phyloP scores from a whole-genome alignment of 2,797 vertebrate species.

The Pterois miles region DNA sequence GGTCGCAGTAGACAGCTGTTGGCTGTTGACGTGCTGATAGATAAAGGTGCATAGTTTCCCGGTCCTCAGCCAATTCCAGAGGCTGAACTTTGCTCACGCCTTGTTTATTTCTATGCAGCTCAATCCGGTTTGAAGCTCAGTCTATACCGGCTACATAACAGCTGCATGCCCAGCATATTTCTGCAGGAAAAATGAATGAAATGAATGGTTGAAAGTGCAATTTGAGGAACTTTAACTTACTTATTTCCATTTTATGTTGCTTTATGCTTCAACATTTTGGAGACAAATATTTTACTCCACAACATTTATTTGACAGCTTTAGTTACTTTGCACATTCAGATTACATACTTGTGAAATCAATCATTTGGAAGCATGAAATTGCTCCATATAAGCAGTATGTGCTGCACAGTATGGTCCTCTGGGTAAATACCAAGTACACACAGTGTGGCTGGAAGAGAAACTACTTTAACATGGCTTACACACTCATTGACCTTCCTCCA shows the following conservation, averaged over 20 bases:
- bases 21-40: slow-evolving; percentile 34
- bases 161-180: slow-evolving; percentile 2
- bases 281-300: background rate
- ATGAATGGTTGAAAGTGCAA: background rate
- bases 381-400: background rate
- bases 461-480: background rate
- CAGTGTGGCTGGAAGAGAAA: background rate
- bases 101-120: slow-evolving; percentile 68
- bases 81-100: slow-evolving; percentile 76
- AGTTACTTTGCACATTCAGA: background rate
- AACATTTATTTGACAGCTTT: background rate
- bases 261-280: background rate
- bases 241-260: background rate
- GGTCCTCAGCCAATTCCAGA: slow-evolving; percentile 23
- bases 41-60: slow-evolving; percentile 54
- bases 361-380: background rate
- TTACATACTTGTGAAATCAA: background rate
- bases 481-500: background rate
- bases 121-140: slow-evolving; percentile 16
- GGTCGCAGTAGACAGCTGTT: slow-evolving; percentile 33
- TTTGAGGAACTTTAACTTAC: background rate
- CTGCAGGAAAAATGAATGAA: background rate
- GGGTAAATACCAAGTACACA: background rate
- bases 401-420: background rate
- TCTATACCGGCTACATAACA: slow-evolving; percentile 3